Evolutionary conservation across 1,140 invertebrate species (phyloP), one percentile per base, ranked within the genome.

Genomic region (Bathynomus jamesi): DNA sequence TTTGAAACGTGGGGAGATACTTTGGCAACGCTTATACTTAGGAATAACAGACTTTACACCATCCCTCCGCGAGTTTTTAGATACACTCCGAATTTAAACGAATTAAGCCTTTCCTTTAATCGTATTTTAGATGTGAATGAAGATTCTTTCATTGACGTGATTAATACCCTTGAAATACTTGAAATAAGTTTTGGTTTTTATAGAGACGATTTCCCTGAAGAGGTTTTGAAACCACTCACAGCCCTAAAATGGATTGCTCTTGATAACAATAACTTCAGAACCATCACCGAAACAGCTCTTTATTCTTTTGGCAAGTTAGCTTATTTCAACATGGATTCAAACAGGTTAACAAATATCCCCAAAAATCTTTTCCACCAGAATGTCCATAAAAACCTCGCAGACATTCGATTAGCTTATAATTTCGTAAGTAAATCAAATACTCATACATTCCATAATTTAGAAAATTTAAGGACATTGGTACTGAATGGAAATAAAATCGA

Each of bases 51-150:
- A 76, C 87, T 96, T 61, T 87, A 88, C 4, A 87, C 87, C 79
- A 83, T 96, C 53, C 87, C 87, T 78, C 83, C 87, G 60, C 86
- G 89, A 65, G 86, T 90, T 67, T 95, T 95, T 81, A 85, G 85
- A 61, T 85, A 87, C 0, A 82, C 89, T 46, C 73, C 77, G 2
- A 72, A 76, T 61, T 64, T 95, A 65, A 88, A 89, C 79, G 93
- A 95, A 81, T 87, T 96, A 29, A 93, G 91, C 81, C 82, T 96
- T 53, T 93, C 91, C 72, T 95, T 94, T 81, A 95, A 95, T 81
- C 89, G 91, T 78, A 84, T 96, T 32, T 86, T 87, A 70, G 88
- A 91, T 71, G 84, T 93, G 30, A 89, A 92, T 79, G 85, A 88
- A 10, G 84, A 90, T 70, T 88, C 91, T 7, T 93, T 95, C 78